These are phyloP conservation scores for Thunnus thynnus DNA, from an alignment of 2,113 vertebrate genomes.

Conservation along the genomic window DNA sequence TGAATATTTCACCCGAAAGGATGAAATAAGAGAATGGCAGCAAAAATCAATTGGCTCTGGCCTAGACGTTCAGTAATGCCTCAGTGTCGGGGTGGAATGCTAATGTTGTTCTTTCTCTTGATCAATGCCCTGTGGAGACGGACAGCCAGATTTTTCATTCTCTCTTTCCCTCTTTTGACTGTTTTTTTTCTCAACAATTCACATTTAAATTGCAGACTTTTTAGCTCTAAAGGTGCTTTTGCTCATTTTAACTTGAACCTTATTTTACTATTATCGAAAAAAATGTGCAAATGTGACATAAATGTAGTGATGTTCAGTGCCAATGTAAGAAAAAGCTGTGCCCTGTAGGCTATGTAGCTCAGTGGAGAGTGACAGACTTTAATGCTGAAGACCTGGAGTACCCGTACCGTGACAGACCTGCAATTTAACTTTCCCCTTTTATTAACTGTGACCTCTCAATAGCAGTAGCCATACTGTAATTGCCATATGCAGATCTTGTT, in stretches of 20 bases:
- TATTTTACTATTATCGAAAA: not conserved
- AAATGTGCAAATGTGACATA: not conserved
- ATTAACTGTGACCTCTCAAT: no score
- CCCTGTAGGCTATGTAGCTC: no score
- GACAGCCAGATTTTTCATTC: not conserved
- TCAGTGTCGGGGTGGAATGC: constrained; percentile 54
- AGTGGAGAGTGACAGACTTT: no score
- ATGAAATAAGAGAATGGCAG: constrained; percentile 54
- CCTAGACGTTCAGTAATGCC: constrained; percentile 41
- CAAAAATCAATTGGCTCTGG: constrained; percentile 62
- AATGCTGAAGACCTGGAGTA: no score
- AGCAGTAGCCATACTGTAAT: no score
- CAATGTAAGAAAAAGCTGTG: no score
- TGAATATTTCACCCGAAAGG: constrained; percentile 50
- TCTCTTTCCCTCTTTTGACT: not conserved
- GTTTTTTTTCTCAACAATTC: not conserved
- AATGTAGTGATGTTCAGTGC: not conserved
- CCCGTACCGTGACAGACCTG: no score
- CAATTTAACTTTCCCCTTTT: no score
- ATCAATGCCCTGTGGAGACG: constrained; percentile 47
- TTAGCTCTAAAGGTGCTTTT: not conserved
- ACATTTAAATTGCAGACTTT: not conserved
- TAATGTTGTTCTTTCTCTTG: constrained; percentile 60
- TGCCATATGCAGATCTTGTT: no score
- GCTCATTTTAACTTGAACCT: not conserved